Percentiles rank a stretch among this genome's conserved stretches.
Evolutionary conservation across 2,888 invertebrate genomes (phyloP).

Genomic region (Drosophila pegasa): DNA sequence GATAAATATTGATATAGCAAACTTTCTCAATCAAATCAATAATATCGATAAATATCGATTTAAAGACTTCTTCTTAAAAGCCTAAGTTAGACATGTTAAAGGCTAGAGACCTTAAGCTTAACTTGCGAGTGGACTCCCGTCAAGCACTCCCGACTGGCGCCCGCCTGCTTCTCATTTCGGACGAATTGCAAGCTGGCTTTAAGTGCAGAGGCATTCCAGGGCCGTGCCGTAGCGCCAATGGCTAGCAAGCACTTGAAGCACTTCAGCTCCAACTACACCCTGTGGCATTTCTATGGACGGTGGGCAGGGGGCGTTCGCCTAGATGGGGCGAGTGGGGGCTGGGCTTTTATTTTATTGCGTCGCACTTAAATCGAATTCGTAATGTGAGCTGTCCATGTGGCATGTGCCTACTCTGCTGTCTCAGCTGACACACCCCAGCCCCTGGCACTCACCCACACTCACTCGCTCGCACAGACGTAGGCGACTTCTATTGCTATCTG

Average conservation of each 20-base stretch:
- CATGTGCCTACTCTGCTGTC: conserved; percentile 38
- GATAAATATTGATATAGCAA: no score
- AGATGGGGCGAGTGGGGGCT: not conserved
- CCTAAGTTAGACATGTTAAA: no score
- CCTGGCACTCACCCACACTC: conserved; percentile 11
- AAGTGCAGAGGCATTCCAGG: conserved; percentile 12
- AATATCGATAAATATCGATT: not conserved
- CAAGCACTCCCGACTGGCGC: not conserved
- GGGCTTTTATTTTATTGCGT: conserved; percentile 76
- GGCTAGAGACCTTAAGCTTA: no score
- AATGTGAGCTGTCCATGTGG: conserved; percentile 55
- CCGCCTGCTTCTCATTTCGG: not conserved
- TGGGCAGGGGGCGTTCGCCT: not conserved
- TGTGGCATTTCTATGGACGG: conserved; percentile 2
- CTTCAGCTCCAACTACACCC: conserved; percentile 8
- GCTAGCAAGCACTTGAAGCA: conserved; percentile 29
- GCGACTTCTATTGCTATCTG: conserved; percentile 32
- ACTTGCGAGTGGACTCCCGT: no score
- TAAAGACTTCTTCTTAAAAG: not conserved
- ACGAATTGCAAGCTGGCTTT: conserved; percentile 42
- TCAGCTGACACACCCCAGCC: conserved; percentile 21
- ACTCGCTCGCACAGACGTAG: conserved; percentile 2
- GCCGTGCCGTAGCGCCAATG: conserved; percentile 16
- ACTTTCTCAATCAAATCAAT: no score
- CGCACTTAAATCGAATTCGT: conserved; percentile 76